These are phyloP conservation scores for Xiphias gladius DNA, from an alignment of 2,113 vertebrate genomes.

Conservation along the genomic window DNA sequence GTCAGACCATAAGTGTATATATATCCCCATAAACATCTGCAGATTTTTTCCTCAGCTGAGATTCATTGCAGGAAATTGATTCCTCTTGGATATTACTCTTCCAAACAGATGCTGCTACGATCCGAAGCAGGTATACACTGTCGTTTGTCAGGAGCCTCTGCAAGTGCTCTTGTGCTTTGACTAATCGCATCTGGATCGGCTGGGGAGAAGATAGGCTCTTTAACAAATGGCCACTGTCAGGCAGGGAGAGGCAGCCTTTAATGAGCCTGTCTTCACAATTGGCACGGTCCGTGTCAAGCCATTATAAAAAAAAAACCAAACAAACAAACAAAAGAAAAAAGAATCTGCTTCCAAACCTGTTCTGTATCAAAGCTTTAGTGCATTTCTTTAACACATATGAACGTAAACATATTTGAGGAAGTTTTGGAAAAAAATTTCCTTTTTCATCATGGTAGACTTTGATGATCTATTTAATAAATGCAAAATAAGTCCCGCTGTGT, in stretches of 20 bases:
- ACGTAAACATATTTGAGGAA: too few species aligned
- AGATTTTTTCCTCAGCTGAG: slow-evolving; percentile 33
- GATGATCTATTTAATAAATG: background rate
- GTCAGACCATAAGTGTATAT: slow-evolving; percentile 22
- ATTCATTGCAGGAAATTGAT: slow-evolving; percentile 76
- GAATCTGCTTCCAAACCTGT: slow-evolving; percentile 10
- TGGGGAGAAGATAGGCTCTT: slow-evolving; percentile 54
- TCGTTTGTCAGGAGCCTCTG: slow-evolving; percentile 66
- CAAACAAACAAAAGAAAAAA: slow-evolving; percentile 4
- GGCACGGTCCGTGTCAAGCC: slow-evolving; percentile 51
- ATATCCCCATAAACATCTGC: slow-evolving; percentile 34
- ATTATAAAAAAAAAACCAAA: background rate
- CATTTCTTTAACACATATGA: background rate
- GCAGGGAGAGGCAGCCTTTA: slow-evolving; percentile 63
- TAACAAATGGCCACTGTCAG: slow-evolving; percentile 67
- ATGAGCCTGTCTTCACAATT: slow-evolving; percentile 67
- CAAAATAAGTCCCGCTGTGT: background rate
- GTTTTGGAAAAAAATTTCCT: too few species aligned
- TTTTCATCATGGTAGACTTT: too few species aligned
- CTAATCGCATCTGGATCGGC: slow-evolving; percentile 61
- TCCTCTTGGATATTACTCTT: slow-evolving; percentile 64
- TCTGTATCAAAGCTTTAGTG: slow-evolving; percentile 17
- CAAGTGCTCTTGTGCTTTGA: slow-evolving; percentile 41
- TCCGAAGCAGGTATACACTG: slow-evolving; percentile 51
- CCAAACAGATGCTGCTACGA: slow-evolving; percentile 31